These are phyloP conservation scores for Hypotaenidia okinawae DNA, from an alignment of 2,797 vertebrate species.

Conservation along the genomic window DNA sequence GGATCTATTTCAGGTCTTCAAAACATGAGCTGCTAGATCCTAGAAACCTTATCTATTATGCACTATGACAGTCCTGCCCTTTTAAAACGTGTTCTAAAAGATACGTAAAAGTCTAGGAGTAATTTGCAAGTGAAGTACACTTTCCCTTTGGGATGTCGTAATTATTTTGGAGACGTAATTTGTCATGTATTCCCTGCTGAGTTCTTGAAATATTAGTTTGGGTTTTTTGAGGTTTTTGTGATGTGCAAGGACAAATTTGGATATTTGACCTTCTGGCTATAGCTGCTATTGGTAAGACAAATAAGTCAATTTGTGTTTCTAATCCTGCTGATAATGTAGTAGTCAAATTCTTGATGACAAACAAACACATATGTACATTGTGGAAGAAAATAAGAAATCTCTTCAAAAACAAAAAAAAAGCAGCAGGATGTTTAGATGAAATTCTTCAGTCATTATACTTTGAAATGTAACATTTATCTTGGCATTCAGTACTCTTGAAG, in stretches of 20 bases:
- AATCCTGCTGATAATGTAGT: not conserved
- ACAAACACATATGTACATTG: not conserved
- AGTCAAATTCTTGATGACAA: constrained; percentile 21
- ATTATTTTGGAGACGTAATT: constrained; percentile 67
- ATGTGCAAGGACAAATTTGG: constrained; percentile 36
- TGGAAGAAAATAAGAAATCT: constrained; percentile 30
- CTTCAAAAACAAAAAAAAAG: not conserved
- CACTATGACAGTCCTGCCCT: not conserved
- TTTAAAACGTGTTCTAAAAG: constrained; percentile 33
- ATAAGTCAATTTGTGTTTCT: constrained; percentile 51
- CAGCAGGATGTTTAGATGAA: constrained; percentile 30
- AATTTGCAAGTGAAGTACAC: constrained; percentile 12
- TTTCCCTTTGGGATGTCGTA: constrained; percentile 28
- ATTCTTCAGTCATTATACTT: constrained; percentile 68
- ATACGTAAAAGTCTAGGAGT: not conserved
- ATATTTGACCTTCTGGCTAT: constrained; percentile 54
- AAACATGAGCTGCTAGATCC: not conserved
- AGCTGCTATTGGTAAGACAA: constrained; percentile 27
- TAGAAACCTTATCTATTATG: not conserved
- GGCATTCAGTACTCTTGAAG: constrained; percentile 60
- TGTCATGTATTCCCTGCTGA: constrained; percentile 31
- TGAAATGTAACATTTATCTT: constrained; percentile 76
- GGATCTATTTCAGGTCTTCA: not conserved
- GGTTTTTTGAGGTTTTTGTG: constrained; percentile 49
- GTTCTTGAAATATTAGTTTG: constrained; percentile 64